Evolutionary conservation across 1,140 invertebrate species (phyloP).

Genomic region (Bicyclus anynana): DNA sequence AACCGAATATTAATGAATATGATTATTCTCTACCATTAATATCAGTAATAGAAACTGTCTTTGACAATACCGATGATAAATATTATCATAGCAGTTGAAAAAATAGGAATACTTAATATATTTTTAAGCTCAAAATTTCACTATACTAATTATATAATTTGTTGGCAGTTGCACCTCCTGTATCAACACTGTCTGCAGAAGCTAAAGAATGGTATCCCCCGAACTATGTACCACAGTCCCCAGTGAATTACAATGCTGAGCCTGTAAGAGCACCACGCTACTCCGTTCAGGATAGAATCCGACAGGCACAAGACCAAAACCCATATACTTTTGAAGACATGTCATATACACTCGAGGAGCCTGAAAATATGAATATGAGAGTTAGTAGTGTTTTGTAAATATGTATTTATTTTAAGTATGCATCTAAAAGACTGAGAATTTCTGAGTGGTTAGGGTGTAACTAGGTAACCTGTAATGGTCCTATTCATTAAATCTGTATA

Average conservation of each 20-base stretch:
- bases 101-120: background rate
- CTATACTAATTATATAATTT: slow-evolving; percentile 5
- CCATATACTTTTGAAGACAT: slow-evolving; percentile 67
- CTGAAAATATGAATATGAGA: slow-evolving; percentile 58
- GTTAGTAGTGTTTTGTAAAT: slow-evolving; percentile 24
- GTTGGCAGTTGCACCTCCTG: slow-evolving; percentile 42
- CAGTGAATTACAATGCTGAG: slow-evolving; percentile 43
- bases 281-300: slow-evolving; percentile 67
- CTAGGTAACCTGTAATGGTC: no score
- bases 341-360: slow-evolving; percentile 60
- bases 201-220: slow-evolving; percentile 76
- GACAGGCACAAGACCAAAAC: slow-evolving; percentile 65
- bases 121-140: background rate
- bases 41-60: no score
- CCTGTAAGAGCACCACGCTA: slow-evolving; percentile 55
- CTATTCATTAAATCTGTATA: no score
- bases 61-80: no score
- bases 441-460: no score
- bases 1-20: no score
- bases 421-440: no score
- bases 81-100: no score
- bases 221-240: slow-evolving; percentile 63
- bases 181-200: slow-evolving; percentile 70
- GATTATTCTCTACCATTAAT: no score
- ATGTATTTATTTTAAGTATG: background rate